Evolutionary conservation across 2,888 invertebrate genomes (phyloP).

Genomic region (Papilio gigon): DNA sequence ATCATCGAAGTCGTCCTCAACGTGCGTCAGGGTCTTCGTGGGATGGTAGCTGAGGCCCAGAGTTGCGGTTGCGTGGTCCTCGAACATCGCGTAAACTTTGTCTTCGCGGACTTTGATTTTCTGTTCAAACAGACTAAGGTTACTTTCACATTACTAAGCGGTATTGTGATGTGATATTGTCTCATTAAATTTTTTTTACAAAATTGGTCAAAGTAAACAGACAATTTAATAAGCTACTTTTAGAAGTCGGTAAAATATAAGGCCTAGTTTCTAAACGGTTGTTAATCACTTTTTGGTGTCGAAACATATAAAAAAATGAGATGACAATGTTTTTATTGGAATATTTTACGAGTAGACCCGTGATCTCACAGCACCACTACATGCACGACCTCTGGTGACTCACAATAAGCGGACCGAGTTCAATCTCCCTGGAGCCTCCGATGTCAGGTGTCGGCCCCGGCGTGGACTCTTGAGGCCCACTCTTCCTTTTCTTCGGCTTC

Average conservation of each 20-base stretch:
- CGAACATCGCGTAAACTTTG: conserved; percentile 59
- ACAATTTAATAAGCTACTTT: too few species aligned
- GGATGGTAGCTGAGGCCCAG: conserved; percentile 63
- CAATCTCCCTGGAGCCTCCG: conserved; percentile 66
- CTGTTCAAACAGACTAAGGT: conserved; percentile 48
- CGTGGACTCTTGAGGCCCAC: conserved; percentile 58
- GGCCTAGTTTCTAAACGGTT: background rate
- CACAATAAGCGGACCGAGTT: conserved; percentile 68
- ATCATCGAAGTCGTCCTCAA: conserved; percentile 44
- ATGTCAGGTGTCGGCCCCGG: conserved; percentile 67
- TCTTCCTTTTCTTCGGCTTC: conserved; percentile 50
- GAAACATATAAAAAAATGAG: background rate
- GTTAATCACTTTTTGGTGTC: background rate
- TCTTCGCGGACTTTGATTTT: conserved; percentile 61
- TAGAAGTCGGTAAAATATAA: too few species aligned
- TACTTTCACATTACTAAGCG: background rate
- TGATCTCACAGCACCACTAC: background rate
- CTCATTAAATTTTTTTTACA: too few species aligned
- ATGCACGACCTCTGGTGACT: conserved; percentile 44
- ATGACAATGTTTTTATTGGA: too few species aligned
- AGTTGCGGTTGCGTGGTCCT: conserved; percentile 49
- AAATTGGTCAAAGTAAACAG: too few species aligned
- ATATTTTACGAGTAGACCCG: too few species aligned
- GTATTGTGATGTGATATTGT: background rate
- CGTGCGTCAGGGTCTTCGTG: conserved; percentile 60